phyloP scores from a whole-genome alignment of 2,888 invertebrate genomes.

The Epistrophe grossulariae region DNA sequence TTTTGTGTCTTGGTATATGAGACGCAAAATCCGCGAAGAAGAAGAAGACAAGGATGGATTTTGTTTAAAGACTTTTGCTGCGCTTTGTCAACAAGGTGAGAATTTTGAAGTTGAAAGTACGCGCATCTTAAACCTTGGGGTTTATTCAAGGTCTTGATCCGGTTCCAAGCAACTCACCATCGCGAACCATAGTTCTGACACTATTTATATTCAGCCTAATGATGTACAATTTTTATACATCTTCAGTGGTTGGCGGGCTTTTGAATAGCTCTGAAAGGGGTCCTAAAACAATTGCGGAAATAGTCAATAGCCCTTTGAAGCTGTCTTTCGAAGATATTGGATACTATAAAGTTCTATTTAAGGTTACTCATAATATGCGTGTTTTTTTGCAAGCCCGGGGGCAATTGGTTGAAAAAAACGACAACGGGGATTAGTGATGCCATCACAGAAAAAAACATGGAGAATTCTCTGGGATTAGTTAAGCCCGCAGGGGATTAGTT shows the following conservation, averaged over 20 bases:
- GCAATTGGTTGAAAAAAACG: no score
- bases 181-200: constrained; percentile 79
- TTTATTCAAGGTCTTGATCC: constrained; percentile 79
- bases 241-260: constrained; percentile 82
- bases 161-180: constrained; percentile 78
- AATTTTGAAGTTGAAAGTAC: not conserved
- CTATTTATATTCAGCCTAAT: constrained; percentile 80
- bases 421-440: no score
- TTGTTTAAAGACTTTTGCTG: constrained; percentile 79
- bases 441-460: no score
- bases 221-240: constrained; percentile 83
- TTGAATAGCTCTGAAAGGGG: constrained; percentile 80
- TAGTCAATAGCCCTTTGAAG: constrained; percentile 80
- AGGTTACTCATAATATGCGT: constrained; percentile 77
- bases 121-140: not conserved
- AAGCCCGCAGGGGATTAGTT: no score
- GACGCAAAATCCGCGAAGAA: not conserved
- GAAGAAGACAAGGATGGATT: constrained; percentile 47
- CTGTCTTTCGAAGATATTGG: constrained; percentile 83
- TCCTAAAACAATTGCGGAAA: constrained; percentile 80
- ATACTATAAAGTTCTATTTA: constrained; percentile 82
- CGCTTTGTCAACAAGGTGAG: constrained; percentile 80
- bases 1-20: constrained; percentile 76
- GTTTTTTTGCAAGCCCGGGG: no score
- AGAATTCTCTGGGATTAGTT: no score